These are phyloP conservation scores for Pterocles gutturalis DNA, from an alignment of 2,113 vertebrate species.

Conservation along the genomic window DNA sequence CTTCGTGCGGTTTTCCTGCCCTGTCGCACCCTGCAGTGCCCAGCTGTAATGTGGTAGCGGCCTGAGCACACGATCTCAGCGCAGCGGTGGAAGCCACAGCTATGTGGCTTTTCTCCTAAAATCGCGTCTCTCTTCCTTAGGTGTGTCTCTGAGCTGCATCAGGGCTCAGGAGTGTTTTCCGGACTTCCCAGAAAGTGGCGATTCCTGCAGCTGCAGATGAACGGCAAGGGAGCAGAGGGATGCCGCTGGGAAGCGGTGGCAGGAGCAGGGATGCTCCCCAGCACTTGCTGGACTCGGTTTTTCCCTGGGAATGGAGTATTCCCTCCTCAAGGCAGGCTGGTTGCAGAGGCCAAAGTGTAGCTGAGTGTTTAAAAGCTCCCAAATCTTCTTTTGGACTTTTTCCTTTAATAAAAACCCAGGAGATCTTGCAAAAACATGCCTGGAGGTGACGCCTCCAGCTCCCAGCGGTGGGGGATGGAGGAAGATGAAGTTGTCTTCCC, in stretches of 20 bases:
- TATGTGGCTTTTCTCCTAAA: slow-evolving; percentile 33
- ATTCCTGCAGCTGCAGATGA: not conserved
- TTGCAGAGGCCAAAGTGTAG: not conserved
- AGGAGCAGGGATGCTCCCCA: not conserved
- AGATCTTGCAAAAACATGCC: not conserved
- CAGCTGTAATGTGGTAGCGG: not conserved
- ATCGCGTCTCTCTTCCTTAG: slow-evolving; percentile 8
- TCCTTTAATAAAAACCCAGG: not conserved
- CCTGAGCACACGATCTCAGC: not conserved
- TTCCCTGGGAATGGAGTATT: not conserved
- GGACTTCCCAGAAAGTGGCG: not conserved
- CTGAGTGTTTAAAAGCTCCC: not conserved
- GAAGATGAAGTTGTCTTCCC: not conserved
- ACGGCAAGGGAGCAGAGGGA: not conserved
- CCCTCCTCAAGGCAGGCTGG: not conserved
- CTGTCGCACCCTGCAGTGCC: not conserved
- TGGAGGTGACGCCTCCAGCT: not conserved
- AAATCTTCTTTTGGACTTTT: not conserved
- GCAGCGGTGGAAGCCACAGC: not conserved
- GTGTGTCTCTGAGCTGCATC: not conserved
- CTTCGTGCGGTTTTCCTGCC: not conserved
- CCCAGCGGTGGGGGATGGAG: not conserved
- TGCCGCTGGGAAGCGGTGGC: not conserved
- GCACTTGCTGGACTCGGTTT: not conserved
- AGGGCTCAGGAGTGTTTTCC: not conserved